Conservation (phyloP, 2,113 vertebrate species). For the Plecotus auritus region DNA sequence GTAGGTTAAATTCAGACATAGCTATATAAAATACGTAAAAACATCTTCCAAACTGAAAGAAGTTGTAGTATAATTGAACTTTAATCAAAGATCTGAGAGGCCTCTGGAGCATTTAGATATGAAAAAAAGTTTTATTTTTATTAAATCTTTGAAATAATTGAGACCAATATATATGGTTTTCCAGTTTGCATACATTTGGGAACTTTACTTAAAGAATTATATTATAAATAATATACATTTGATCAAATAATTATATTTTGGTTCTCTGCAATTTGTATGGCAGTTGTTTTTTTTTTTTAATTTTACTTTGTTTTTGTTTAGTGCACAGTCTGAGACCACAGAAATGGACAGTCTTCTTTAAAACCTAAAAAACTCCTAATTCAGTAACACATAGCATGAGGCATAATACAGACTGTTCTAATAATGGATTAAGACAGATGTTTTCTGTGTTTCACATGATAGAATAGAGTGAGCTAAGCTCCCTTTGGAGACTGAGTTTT, state of each 20-base stretch:
- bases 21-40: conserved; percentile 27
- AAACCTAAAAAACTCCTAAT: neutral
- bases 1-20: neutral
- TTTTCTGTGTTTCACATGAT: conserved; percentile 56
- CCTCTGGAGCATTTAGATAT: neutral
- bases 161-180: neutral
- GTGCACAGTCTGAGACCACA: neutral
- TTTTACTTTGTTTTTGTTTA: neutral
- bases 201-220: neutral
- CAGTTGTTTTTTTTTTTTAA: neutral
- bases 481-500: conserved; percentile 42
- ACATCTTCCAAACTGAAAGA: conserved; percentile 8
- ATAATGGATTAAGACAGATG: conserved; percentile 61
- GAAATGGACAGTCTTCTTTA: neutral
- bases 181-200: neutral
- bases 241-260: conserved; percentile 2
- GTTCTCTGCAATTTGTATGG: neutral
- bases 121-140: neutral
- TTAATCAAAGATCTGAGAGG: neutral
- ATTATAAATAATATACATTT: conserved; percentile 37
- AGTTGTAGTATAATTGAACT: neutral
- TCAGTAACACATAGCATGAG: conserved; percentile 30
- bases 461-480: conserved; percentile 40
- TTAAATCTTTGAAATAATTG: neutral
- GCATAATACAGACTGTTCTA: conserved; percentile 55